Evolutionary conservation across 2,113 vertebrate genomes (phyloP).

Genomic region (Oryctolagus cuniculus): mOryCun1.1 NC_091442.1:90809001-90809500

Average conservation of each 20-base stretch:
- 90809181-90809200: conserved; percentile 65
- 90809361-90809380: conserved; percentile 10
- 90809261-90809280: background rate
- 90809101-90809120: background rate
- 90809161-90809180: background rate
- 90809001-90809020: background rate
- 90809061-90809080: background rate
- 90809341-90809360: conserved; percentile 3
- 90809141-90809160: background rate
- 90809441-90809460: conserved; percentile 61
- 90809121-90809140: background rate
- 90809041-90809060: conserved; percentile 23
- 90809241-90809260: conserved; percentile 30
- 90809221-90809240: conserved; percentile 10
- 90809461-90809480: conserved; percentile 32
- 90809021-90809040: conserved; percentile 1
- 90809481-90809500: background rate
- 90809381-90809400: conserved; percentile 51
- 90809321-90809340: background rate
- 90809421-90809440: conserved; percentile 50
- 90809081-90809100: conserved; percentile 41
- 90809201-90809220: conserved; percentile 42
- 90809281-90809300: conserved; percentile 17
- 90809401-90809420: conserved; percentile 40
- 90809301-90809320: conserved; percentile 12